Evolutionary conservation across 2,888 invertebrate species (phyloP).

Genomic region (Sinelater perroti): DNA sequence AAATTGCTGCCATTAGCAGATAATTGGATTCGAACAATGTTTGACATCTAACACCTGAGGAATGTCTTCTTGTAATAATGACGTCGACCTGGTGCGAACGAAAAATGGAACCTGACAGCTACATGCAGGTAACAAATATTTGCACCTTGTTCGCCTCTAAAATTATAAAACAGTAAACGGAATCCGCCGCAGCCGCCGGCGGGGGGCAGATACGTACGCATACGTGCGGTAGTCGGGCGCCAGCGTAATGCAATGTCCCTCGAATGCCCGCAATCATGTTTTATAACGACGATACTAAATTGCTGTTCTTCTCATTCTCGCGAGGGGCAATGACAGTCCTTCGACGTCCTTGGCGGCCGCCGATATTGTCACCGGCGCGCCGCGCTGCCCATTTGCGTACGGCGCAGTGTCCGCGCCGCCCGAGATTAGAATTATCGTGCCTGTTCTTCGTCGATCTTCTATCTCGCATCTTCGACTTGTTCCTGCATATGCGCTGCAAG

Average conservation of each 20-base stretch:
- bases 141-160: slow-evolving; percentile 6
- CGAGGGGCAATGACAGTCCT: slow-evolving; percentile 53
- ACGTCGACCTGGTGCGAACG: slow-evolving; percentile 5
- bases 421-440: slow-evolving; percentile 39
- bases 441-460: slow-evolving; percentile 34
- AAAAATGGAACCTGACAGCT: slow-evolving; percentile 16
- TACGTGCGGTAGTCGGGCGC: slow-evolving; percentile 42
- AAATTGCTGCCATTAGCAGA: not conserved
- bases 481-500: slow-evolving; percentile 29
- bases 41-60: slow-evolving; percentile 1
- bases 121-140: slow-evolving; percentile 17
- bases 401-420: slow-evolving; percentile 32
- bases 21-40: not conserved
- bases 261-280: slow-evolving; percentile 46
- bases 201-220: slow-evolving; percentile 21
- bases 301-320: slow-evolving; percentile 45
- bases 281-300: slow-evolving; percentile 51
- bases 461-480: slow-evolving; percentile 37
- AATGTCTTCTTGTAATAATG: slow-evolving; percentile 4
- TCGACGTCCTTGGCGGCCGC: slow-evolving; percentile 53
- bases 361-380: slow-evolving; percentile 51
- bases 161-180: slow-evolving; percentile 20
- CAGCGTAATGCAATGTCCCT: slow-evolving; percentile 43
- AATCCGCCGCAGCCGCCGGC: slow-evolving; percentile 5
- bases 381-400: slow-evolving; percentile 38